Evolutionary conservation across 2,888 invertebrate genomes (phyloP).

Genomic region (Trichopria drosophilae): DNA sequence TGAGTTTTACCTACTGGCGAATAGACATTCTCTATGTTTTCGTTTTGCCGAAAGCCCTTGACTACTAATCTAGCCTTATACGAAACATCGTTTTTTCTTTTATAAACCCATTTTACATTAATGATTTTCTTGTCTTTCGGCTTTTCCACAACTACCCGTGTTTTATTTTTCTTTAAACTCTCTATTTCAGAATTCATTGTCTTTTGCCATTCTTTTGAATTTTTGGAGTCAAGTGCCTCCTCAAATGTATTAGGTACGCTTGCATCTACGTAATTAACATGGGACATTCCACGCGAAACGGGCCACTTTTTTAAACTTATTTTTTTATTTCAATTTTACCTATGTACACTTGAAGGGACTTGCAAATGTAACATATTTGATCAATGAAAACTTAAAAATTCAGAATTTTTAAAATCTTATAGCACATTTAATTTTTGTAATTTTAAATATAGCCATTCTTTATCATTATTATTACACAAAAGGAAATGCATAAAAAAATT

Average conservation of each 20-base stretch:
- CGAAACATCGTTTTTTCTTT: slow-evolving; percentile 22
- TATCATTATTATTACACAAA: too few species aligned
- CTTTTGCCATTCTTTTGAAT: slow-evolving; percentile 21
- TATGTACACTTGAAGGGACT: too few species aligned
- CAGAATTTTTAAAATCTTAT: too few species aligned
- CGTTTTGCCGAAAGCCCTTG: slow-evolving; percentile 32
- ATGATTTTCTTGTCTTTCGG: slow-evolving; percentile 24
- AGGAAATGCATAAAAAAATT: too few species aligned
- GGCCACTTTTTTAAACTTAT: too few species aligned
- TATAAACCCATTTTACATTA: slow-evolving; percentile 34
- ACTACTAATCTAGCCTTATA: slow-evolving; percentile 34
- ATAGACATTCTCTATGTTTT: slow-evolving; percentile 28
- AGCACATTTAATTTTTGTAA: too few species aligned
- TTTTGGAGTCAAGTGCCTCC: slow-evolving; percentile 23
- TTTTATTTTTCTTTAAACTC: slow-evolving; percentile 29
- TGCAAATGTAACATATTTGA: too few species aligned
- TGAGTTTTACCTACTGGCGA: slow-evolving; percentile 30
- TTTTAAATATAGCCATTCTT: too few species aligned
- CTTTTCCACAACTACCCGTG: slow-evolving; percentile 28
- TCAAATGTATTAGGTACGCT: slow-evolving; percentile 28
- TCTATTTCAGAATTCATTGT: slow-evolving; percentile 31
- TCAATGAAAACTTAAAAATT: too few species aligned
- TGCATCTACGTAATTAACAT: slow-evolving; percentile 24
- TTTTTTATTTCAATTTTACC: too few species aligned
- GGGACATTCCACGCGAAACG: too few species aligned